Evolutionary conservation across 2,888 invertebrate genomes (phyloP).

Genomic region (Bombylius major): DNA sequence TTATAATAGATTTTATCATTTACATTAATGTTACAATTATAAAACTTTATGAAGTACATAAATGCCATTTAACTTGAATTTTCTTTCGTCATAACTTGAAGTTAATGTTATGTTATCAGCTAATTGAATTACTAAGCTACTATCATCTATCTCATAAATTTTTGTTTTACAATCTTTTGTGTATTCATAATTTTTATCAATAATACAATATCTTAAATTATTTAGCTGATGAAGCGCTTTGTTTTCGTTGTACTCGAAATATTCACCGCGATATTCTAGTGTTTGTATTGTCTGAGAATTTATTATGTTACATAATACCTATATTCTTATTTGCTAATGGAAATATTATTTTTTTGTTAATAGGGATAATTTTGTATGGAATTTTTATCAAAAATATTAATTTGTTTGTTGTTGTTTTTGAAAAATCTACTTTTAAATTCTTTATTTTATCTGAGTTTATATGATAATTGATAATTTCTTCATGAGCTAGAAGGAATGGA

Average conservation of each 20-base stretch:
- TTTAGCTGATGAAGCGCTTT: no score
- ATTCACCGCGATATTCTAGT: no score
- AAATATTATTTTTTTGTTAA: conserved; percentile 7
- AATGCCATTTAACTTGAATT: conserved; percentile 1
- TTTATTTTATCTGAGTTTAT: conserved; percentile 4
- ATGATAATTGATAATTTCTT: background rate
- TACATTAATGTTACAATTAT: conserved; percentile 4
- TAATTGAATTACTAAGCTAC: no score
- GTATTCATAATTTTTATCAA: no score
- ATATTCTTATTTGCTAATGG: conserved; percentile 2
- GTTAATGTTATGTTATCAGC: no score
- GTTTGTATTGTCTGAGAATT: no score
- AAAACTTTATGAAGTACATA: conserved; percentile 5
- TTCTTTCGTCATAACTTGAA: conserved; percentile 3
- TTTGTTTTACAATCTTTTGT: no score
- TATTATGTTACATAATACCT: conserved; percentile 2
- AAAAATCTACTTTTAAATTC: conserved; percentile 2
- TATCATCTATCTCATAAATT: no score
- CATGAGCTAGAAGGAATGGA: conserved; percentile 3
- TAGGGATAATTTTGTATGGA: background rate
- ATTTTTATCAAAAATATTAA: conserved; percentile 4
- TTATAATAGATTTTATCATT: background rate
- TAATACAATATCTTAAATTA: no score
- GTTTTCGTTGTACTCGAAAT: no score
- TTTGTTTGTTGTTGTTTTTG: conserved; percentile 5